phyloP scores from a whole-genome alignment of 1,140 invertebrate species.

The Venturia canescens region DNA sequence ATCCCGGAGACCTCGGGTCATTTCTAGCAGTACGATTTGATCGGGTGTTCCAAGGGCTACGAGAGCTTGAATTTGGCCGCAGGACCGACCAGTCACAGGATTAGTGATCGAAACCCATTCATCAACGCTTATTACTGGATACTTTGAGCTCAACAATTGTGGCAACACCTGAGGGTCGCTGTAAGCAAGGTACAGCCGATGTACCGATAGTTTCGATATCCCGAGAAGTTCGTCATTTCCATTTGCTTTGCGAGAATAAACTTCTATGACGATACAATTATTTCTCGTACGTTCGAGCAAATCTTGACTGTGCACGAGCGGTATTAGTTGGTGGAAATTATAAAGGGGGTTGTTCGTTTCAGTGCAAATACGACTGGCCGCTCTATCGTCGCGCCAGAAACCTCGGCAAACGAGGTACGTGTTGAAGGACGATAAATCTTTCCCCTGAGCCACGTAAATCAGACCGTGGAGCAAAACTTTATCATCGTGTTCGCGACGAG shows the following conservation, averaged over 20 bases:
- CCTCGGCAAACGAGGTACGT: constrained; percentile 77
- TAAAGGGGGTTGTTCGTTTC: constrained; percentile 75
- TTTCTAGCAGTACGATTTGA: constrained; percentile 79
- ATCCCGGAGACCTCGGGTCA: constrained; percentile 75
- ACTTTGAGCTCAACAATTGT: constrained; percentile 74
- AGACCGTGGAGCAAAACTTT: constrained; percentile 76
- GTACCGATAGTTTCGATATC: constrained; percentile 78
- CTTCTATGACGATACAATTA: constrained; percentile 79
- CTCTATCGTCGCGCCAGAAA: constrained; percentile 76
- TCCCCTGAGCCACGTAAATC: constrained; percentile 76
- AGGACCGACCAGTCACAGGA: constrained; percentile 69
- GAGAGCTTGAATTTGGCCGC: constrained; percentile 78
- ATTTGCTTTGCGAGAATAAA: constrained; percentile 72
- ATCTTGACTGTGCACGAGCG: constrained; percentile 77
- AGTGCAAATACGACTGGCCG: constrained; percentile 72
- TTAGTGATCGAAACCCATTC: constrained; percentile 78
- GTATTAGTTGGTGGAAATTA: constrained; percentile 78
- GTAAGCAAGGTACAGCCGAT: constrained; percentile 80
- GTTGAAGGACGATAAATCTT: constrained; percentile 68
- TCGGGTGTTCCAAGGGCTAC: constrained; percentile 80
- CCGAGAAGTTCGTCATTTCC: constrained; percentile 75
- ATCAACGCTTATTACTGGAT: constrained; percentile 80
- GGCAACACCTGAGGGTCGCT: constrained; percentile 78
- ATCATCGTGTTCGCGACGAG: constrained; percentile 56
- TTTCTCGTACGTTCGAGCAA: constrained; percentile 78